Evolutionary conservation across 2,113 vertebrate genomes (phyloP), one percentile per base, ranked within the genome.

Genomic region (Thymallus thymallus): DNA sequence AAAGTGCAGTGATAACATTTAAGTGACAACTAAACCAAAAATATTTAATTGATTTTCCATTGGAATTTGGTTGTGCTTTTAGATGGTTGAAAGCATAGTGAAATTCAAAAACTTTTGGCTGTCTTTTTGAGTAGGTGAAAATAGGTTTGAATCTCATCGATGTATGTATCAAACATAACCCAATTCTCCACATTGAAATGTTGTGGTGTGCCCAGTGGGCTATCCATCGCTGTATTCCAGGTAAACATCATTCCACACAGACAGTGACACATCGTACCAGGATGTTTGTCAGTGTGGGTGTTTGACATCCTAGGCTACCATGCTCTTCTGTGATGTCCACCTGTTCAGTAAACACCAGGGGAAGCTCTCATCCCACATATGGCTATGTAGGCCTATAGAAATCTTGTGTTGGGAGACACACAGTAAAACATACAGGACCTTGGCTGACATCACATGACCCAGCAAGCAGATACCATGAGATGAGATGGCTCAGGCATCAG

Each of bases 391-490:
- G 56, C 16, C 20, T 9, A 22, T 23, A 22, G n/a, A 23, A 60
- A 9, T 60, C 18, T 60, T n/a, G 1, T 60, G 56, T 5, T 60
- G 18, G 5, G 20, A 5, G n/a, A 60, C 56, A 60, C 56, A 23
- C n/a, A 60, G 61, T 56, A 4, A 22, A 14, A 23, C 32, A 41
- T 7, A 41, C 60, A 58, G 74, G 72, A 65, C 55, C 45, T 51
- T 61, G 41, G 13, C 58, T 12, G 26, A 69, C 74, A 76, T 69
- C 74, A 71, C 73, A 46, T 78, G n/a, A 76, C 79, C 56, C 26
- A 55, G 73, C 68, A 30, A 71, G 71, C 62, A 71, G 60, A 76
- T 69, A 45, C 78, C n/a, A 76, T 20, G 74, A 73, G 67, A 41
- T 41, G 35, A 41, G 13, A 51, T 30, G 32, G 16, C 48, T 46